phyloP scores from a whole-genome alignment of 1,140 invertebrate genomes.

The Drosophila virilis region DNA sequence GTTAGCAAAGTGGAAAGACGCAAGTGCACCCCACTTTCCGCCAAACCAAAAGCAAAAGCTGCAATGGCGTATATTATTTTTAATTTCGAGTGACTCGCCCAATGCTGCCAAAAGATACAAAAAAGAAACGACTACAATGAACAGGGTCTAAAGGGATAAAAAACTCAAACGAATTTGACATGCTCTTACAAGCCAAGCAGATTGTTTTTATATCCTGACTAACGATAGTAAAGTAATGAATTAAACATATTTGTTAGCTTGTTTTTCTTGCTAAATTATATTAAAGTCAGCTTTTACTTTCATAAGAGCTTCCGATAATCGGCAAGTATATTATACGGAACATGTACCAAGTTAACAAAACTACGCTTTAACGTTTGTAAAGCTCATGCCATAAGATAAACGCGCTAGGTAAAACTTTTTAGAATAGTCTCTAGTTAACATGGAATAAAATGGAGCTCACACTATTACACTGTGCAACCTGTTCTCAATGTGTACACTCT shows the following conservation, averaged over 20 bases:
- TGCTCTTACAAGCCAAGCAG: not conserved
- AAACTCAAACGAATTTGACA: slow-evolving; percentile 3
- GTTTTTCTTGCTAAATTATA: too few relatives aligned
- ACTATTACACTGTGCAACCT: slow-evolving; percentile 26
- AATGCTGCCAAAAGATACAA: slow-evolving; percentile 40
- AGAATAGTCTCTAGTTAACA: slow-evolving; percentile 16
- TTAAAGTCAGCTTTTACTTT: not conserved
- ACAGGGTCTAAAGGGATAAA: slow-evolving; percentile 10
- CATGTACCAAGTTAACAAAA: not conserved
- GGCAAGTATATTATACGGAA: not conserved
- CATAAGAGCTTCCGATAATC: not conserved
- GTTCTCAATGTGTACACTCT: slow-evolving; percentile 35
- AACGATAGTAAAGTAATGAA: too few relatives aligned
- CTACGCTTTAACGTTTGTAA: not conserved
- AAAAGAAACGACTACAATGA: slow-evolving; percentile 4
- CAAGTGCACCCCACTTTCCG: slow-evolving; percentile 7
- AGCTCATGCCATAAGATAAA: not conserved
- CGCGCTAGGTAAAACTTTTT: slow-evolving; percentile 4
- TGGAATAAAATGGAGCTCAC: slow-evolving; percentile 10
- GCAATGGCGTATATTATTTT: slow-evolving; percentile 53
- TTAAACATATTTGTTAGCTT: too few relatives aligned
- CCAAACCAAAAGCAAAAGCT: slow-evolving; percentile 7
- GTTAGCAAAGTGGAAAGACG: slow-evolving; percentile 62
- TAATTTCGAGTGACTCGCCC: slow-evolving; percentile 56
- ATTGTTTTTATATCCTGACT: not conserved